Percentiles rank a stretch among this genome's conserved stretches.
Evolutionary conservation across 2,888 invertebrate genomes (phyloP).

Genomic region (Balanococcus diminutus): DNA sequence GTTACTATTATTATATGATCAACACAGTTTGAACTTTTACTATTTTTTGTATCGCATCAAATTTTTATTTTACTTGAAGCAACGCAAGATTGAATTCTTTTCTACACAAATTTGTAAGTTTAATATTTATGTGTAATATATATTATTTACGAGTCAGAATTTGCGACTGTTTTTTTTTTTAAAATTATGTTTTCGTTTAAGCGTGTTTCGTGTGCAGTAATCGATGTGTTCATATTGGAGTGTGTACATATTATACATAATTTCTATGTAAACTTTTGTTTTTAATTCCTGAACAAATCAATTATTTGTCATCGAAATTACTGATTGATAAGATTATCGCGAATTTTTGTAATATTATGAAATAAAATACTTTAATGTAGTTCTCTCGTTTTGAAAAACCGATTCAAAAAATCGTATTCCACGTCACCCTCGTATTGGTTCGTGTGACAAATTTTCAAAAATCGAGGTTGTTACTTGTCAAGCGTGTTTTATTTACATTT

Average conservation of each 20-base stretch:
- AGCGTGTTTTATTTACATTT: not conserved
- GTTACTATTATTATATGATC: conserved; percentile 8
- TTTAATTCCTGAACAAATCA: conserved; percentile 4
- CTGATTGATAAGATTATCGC: not conserved
- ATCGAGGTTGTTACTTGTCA: not conserved
- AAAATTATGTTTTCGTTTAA: not conserved
- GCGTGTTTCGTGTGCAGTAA: not conserved
- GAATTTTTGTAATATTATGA: conserved; percentile 7
- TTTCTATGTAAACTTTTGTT: conserved; percentile 10
- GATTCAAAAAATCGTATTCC: not conserved
- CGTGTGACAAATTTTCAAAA: not conserved
- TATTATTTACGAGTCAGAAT: not conserved
- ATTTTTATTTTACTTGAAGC: not conserved
- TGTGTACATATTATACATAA: conserved; percentile 4
- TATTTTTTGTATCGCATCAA: not conserved
- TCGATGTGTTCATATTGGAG: conserved; percentile 11
- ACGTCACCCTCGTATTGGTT: not conserved
- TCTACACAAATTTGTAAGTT: not conserved
- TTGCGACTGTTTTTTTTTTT: not conserved
- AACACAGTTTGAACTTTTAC: not conserved
- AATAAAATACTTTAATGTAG: not conserved
- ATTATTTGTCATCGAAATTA: conserved; percentile 5
- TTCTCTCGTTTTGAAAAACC: not conserved
- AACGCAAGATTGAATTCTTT: not conserved
- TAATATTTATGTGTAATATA: not conserved